These are phyloP conservation scores for Oxygymnocypris stewartii DNA, from an alignment of 2,113 vertebrate species.

Conservation along the genomic window DNA sequence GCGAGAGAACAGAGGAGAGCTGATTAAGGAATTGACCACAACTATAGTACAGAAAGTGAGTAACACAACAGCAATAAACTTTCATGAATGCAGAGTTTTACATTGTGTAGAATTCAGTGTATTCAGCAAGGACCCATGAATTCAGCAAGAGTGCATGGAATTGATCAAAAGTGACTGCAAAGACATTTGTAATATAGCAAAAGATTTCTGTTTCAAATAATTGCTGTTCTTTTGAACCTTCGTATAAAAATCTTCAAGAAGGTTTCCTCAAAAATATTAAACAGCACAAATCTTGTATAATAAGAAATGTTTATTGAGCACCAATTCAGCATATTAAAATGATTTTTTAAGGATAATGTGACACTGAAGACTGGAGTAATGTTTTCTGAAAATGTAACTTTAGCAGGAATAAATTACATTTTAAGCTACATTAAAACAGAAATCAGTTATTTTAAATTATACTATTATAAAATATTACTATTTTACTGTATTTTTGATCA, in stretches of 20 bases:
- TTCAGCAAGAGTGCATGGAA: not conserved
- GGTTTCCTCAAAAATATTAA: not conserved
- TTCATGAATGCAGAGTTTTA: not conserved
- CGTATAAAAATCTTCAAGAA: not conserved
- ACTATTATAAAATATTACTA: not conserved
- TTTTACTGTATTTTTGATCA: not conserved
- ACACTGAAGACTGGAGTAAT: not conserved
- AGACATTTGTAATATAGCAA: not conserved
- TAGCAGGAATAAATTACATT: not conserved
- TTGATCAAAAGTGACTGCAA: not conserved
- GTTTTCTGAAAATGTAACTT: not conserved
- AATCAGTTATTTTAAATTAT: not conserved
- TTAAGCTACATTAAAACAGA: not conserved
- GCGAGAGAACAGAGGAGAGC: conserved; percentile 86
- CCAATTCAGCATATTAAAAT: not conserved
- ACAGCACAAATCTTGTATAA: not conserved
- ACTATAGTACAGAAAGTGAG: conserved; percentile 91
- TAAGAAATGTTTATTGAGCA: not conserved
- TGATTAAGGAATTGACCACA: conserved; percentile 88
- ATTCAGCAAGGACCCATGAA: not conserved
- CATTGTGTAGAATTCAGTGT: not conserved
- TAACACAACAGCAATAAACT: conserved; percentile 4
- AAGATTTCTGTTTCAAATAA: not conserved
- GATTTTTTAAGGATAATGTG: not conserved
- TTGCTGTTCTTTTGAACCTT: not conserved